These are phyloP conservation scores for Boloria euphrosyne DNA, from an alignment of 2,888 invertebrate species.

Conservation along the genomic window DNA sequence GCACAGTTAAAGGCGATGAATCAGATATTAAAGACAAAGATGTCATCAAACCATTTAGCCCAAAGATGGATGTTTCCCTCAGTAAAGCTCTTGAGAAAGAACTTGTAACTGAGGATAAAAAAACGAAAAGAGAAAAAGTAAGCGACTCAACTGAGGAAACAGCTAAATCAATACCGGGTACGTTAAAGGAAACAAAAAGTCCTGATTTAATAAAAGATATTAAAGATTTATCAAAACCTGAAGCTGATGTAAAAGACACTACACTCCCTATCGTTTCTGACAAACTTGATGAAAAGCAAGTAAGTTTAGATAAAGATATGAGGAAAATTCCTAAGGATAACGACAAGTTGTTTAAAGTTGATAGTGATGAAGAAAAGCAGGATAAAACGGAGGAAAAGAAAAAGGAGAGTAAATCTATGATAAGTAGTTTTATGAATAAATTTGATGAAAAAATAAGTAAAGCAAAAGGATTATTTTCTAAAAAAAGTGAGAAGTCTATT, in stretches of 20 bases:
- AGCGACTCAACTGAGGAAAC: slow-evolving; percentile 5
- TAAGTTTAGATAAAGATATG: slow-evolving; percentile 64
- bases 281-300: slow-evolving; percentile 72
- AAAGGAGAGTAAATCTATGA: slow-evolving; percentile 47
- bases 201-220: slow-evolving; percentile 40
- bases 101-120: slow-evolving; percentile 51
- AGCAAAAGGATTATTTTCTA: slow-evolving; percentile 52
- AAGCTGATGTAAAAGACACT: slow-evolving; percentile 34
- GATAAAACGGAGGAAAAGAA: slow-evolving; percentile 44
- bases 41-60: slow-evolving; percentile 50
- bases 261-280: slow-evolving; percentile 49
- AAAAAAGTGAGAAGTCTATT: slow-evolving; percentile 43
- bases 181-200: slow-evolving; percentile 36
- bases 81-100: slow-evolving; percentile 58
- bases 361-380: slow-evolving; percentile 36
- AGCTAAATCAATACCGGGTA: slow-evolving; percentile 4
- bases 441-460: slow-evolving; percentile 54
- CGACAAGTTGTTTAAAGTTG: slow-evolving; percentile 29
- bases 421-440: slow-evolving; percentile 53
- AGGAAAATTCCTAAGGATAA: slow-evolving; percentile 36
- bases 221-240: slow-evolving; percentile 25
- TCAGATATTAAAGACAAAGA: slow-evolving; percentile 19
- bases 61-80: slow-evolving; percentile 55
- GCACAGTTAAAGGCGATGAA: slow-evolving; percentile 27
- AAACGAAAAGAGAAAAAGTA: slow-evolving; percentile 8